Evolutionary conservation across 2,797 vertebrate species (phyloP), one percentile per base, ranked within the genome.

Genomic region (Lacerta agilis): DNA sequence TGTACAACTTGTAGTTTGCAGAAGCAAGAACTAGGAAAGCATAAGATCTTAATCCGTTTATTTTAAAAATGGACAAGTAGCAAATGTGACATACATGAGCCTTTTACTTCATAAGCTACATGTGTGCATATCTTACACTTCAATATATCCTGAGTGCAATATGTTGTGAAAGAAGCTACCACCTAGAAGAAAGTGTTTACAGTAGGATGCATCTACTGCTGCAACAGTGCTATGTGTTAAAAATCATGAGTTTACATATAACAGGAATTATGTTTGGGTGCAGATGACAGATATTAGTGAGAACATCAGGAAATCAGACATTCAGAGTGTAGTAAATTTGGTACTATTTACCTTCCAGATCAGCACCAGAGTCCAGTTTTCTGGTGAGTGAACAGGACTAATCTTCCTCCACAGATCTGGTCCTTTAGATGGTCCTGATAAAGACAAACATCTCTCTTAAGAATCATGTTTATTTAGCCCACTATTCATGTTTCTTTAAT

Each of bases 321-420:
- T 23, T 10, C 1, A 84, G 23, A 8, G 8, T 67, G 43, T 66
- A 76, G 0, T 4, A n/a, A 2, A 4, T 20, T 89, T 92, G 76
- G 4, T 23, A 2, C 17, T 2, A 0, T 84, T 97, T 97, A 99
- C 99, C 98, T 99, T 99, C 97, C 97, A 98, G 38, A 98, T 79
- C 11, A 99, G 83, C 82, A 80, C 90, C 67, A 98, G 93, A 33
- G 72, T 92, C 95, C 95, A 88, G 86, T 13, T 83, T 91, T 91
- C 9, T 18, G 83, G 49, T 27, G 79, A 64, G 10, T 83, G 91
- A 66, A 38, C 76, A 1, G 93, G 67, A 80, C 87, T 58, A 79
- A 96, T 95, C 69, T 95, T 94, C 91, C 92, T 97, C 98, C 98
- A 99, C 83, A 99, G 27, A 86, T 96, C 93, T 25, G 98, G 98